A percentile compares a stretch with the other conserved stretches of the same genome.
These are phyloP conservation scores for Sceloporus tristichus DNA, from an alignment of 2,113 vertebrate genomes.

Conservation along the genomic window DNA sequence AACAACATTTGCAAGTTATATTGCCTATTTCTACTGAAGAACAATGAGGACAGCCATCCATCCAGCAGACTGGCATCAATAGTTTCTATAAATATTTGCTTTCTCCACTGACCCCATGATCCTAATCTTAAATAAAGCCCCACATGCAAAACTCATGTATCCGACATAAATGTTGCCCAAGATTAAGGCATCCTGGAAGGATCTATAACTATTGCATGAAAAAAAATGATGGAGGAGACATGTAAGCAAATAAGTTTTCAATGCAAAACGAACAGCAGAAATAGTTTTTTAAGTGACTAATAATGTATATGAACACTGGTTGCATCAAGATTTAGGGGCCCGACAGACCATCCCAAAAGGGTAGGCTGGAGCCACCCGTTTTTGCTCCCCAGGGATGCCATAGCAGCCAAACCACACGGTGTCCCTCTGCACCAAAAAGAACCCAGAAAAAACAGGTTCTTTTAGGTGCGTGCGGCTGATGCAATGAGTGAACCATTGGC, in stretches of 20 bases:
- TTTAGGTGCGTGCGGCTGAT: no score
- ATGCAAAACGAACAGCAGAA: neutral
- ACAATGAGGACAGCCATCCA: slow-evolving; percentile 41
- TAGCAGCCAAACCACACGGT: no score
- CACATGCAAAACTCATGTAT: neutral
- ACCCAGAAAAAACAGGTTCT: no score
- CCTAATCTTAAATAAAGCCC: neutral
- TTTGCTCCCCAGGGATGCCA: no score
- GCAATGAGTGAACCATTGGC: no score
- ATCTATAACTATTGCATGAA: neutral
- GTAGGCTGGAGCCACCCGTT: no score
- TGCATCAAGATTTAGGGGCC: neutral
- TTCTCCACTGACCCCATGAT: neutral
- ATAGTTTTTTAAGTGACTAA: neutral
- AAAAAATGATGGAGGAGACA: neutral
- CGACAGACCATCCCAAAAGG: no score
- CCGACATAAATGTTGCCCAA: neutral
- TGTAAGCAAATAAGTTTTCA: neutral
- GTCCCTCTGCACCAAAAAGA: no score
- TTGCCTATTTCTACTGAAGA: neutral
- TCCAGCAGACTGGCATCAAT: neutral
- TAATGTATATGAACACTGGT: neutral
- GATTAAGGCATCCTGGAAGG: neutral
- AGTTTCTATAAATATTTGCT: neutral
- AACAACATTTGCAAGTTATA: neutral